Evolutionary conservation across 1,140 invertebrate species (phyloP), one percentile per base, ranked within the genome.

Genomic region (Vanessa atalanta): DNA sequence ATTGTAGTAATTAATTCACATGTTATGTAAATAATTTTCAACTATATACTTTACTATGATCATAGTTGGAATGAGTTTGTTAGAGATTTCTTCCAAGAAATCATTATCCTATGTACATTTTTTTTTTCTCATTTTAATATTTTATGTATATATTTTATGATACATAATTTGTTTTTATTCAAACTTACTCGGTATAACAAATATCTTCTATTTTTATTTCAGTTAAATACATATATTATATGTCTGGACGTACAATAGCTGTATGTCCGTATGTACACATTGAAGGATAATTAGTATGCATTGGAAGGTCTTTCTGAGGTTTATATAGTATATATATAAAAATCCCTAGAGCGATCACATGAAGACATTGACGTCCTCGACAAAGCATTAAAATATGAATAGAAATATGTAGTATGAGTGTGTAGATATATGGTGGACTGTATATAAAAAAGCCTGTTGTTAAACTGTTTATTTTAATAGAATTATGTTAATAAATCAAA

Each of bases 401-500:
- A 43, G 37, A 43, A 43, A 43, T 43, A 43, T 43, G 37, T 57
- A 69, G 85, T 83, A 83, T 81, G 85, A 79, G 51, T 53, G 51
- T 91, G 88, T 90, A 88, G 83, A 84, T 90, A 91, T 76, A 61
- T 47, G 85, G 80, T 85, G 79, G 73, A 79, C 75, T 90, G 89
- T 90, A 90, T 79, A 89, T 92, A 91, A 31, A 91, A 31, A 74
- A 77, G 85, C 87, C 81, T 86, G 85, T 92, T 90, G 88, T 92
- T 92, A 76, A 89, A 88, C 87, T 88, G 88, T 90, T 90, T 89
- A 90, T 90, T 89, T 90, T 87, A 92, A 92, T 92, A 92, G 86
- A 90, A 82, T 90, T 90, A 92, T 86, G 87, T 90, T 92, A 89
- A 88, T 87, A 88, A 88, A 89, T 89, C 83, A 86, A 73, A 66